Evolutionary conservation across 2,888 invertebrate genomes (phyloP).

Genomic region (Saturnia japonica): DNA sequence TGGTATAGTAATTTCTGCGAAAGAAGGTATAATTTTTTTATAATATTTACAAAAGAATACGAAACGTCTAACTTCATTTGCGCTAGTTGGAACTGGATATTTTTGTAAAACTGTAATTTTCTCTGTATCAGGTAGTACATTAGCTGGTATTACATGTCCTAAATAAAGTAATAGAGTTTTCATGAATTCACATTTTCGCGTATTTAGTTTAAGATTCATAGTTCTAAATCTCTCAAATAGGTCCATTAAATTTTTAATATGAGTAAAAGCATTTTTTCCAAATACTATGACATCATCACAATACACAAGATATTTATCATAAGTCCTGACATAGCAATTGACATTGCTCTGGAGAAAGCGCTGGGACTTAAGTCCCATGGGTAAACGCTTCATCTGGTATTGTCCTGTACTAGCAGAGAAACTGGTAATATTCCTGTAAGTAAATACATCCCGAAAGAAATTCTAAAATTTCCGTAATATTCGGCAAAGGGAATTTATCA

Average conservation of each 20-base stretch:
- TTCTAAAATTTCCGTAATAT: neutral
- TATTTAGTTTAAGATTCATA: neutral
- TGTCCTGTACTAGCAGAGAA: neutral
- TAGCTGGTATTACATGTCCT: neutral
- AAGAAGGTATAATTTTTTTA: neutral
- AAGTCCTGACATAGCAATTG: no score
- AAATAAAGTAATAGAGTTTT: neutral
- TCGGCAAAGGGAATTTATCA: no score
- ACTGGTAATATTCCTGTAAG: neutral
- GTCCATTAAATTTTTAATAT: no score
- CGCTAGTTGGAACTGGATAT: neutral
- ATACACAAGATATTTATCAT: no score
- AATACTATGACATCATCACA: no score
- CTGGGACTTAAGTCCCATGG: no score
- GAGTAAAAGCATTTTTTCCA: no score
- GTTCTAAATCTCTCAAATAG: neutral
- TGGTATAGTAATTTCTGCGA: neutral
- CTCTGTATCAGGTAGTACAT: neutral
- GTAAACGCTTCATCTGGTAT: no score
- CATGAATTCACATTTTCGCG: neutral
- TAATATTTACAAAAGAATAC: neutral
- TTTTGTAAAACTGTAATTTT: neutral
- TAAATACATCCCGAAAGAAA: no score
- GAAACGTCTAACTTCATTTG: neutral
- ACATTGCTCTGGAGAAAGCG: no score